phyloP scores from a whole-genome alignment of 2,888 invertebrate genomes.

The Sminthurinus aureus region DNA sequence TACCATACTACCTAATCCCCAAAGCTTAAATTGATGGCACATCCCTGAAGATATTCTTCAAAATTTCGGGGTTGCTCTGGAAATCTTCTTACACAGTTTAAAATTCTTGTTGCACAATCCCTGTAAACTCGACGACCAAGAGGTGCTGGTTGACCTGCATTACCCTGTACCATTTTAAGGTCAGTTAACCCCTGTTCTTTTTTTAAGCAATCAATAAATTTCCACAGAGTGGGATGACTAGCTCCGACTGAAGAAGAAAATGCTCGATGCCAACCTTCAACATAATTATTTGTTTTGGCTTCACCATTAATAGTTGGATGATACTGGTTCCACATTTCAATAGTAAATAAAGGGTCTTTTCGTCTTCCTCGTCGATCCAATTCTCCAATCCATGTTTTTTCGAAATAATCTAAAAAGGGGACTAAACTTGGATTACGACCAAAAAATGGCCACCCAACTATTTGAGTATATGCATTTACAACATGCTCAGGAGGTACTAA shows the following conservation, averaged over 20 bases:
- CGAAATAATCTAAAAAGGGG: slow-evolving; percentile 40
- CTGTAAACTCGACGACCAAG: neutral
- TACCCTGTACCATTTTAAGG: slow-evolving; percentile 6
- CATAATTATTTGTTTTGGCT: slow-evolving; percentile 37
- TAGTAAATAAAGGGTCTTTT: slow-evolving; percentile 19
- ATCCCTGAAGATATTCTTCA: too few species aligned
- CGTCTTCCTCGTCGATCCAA: slow-evolving; percentile 3
- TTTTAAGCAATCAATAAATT: slow-evolving; percentile 40
- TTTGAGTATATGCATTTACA: neutral
- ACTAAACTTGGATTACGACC: neutral
- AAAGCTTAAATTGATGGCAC: too few species aligned
- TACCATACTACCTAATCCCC: too few species aligned
- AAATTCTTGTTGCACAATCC: neutral
- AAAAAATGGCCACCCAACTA: neutral
- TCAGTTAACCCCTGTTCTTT: slow-evolving; percentile 41
- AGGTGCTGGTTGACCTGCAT: neutral
- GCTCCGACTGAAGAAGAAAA: slow-evolving; percentile 31
- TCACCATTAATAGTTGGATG: slow-evolving; percentile 5
- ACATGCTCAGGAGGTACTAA: slow-evolving; percentile 39
- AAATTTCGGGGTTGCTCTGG: too few species aligned
- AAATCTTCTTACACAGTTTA: too few species aligned
- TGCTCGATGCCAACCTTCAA: slow-evolving; percentile 44
- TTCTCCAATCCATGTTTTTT: slow-evolving; percentile 43
- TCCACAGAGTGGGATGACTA: slow-evolving; percentile 44
- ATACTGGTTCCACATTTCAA: slow-evolving; percentile 36